These are phyloP conservation scores for Vanessa cardui DNA, from an alignment of 2,888 invertebrate species.

Conservation along the genomic window DNA sequence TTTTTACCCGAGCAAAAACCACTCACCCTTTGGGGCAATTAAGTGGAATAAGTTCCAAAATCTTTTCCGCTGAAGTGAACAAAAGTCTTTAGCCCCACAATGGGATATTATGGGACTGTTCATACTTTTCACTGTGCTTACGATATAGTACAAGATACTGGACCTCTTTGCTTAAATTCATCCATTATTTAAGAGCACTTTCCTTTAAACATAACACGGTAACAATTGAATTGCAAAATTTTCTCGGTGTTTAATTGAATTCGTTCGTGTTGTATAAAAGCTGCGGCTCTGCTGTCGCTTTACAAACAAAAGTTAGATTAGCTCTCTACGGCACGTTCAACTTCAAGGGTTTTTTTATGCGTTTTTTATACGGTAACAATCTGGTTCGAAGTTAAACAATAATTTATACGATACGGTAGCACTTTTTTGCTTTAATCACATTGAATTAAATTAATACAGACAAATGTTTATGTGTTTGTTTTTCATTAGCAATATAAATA, in stretches of 20 bases:
- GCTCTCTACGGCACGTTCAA: conserved; percentile 5
- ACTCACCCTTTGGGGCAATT: too few relatives aligned
- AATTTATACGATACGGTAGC: not conserved
- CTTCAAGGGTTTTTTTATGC: conserved; percentile 1
- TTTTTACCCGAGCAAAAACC: too few relatives aligned
- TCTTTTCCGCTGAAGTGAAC: not conserved
- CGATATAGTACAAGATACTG: not conserved
- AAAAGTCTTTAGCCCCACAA: not conserved
- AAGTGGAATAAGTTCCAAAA: too few relatives aligned
- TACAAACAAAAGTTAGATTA: conserved; percentile 27
- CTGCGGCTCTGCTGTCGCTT: conserved; percentile 23
- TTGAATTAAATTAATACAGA: not conserved
- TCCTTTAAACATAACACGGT: conserved; percentile 6
- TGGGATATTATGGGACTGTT: too few relatives aligned
- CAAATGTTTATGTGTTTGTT: too few relatives aligned
- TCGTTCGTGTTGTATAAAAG: conserved; percentile 21
- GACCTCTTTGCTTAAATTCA: not conserved
- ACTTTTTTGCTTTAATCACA: not conserved
- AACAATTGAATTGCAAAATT: conserved; percentile 14
- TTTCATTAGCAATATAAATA: too few relatives aligned
- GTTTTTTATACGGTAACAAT: conserved; percentile 10
- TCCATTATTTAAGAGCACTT: conserved; percentile 8
- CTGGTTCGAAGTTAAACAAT: not conserved
- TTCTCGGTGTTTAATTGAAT: conserved; percentile 23
- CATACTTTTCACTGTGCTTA: too few relatives aligned